phyloP scores from a whole-genome alignment of 2,797 vertebrate genomes.

The Sarcophilus harrisii region DNA sequence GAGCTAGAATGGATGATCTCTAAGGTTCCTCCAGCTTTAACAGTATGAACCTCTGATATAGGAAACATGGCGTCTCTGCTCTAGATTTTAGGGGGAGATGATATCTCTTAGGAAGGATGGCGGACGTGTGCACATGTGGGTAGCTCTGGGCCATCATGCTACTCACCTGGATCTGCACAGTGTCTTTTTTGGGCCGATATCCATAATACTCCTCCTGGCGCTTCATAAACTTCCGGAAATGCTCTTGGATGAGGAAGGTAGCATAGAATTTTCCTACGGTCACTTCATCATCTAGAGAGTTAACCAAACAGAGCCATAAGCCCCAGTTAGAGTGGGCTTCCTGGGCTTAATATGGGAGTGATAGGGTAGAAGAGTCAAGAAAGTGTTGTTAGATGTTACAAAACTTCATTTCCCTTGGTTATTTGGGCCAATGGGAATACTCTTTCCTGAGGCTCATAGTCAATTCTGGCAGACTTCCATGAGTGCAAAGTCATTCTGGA shows the following conservation, averaged over 20 bases:
- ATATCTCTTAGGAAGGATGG: neutral
- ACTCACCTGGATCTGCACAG: constrained; percentile 92
- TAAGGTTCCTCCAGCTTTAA: neutral
- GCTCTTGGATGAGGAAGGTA: constrained; percentile 98
- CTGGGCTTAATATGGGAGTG: neutral
- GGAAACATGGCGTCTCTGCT: neutral
- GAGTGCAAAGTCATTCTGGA: neutral
- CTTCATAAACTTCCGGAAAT: constrained; percentile 98
- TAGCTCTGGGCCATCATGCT: neutral
- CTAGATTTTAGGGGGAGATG: neutral
- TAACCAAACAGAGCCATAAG: neutral
- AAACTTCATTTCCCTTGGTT: neutral
- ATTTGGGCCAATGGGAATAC: neutral
- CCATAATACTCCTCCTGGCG: constrained; percentile 98
- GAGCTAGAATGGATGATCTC: neutral
- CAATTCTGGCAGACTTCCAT: neutral
- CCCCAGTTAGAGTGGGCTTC: neutral
- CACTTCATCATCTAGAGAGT: constrained; percentile 95
- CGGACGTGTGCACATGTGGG: neutral
- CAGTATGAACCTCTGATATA: neutral
- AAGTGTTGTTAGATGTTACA: rapidly evolving
- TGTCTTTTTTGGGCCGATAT: constrained; percentile 94
- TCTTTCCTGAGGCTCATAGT: neutral
- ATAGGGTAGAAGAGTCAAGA: neutral
- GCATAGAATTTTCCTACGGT: constrained; percentile 99